phyloP scores from a whole-genome alignment of 2,888 invertebrate species.

The Cenopis cana region DNA sequence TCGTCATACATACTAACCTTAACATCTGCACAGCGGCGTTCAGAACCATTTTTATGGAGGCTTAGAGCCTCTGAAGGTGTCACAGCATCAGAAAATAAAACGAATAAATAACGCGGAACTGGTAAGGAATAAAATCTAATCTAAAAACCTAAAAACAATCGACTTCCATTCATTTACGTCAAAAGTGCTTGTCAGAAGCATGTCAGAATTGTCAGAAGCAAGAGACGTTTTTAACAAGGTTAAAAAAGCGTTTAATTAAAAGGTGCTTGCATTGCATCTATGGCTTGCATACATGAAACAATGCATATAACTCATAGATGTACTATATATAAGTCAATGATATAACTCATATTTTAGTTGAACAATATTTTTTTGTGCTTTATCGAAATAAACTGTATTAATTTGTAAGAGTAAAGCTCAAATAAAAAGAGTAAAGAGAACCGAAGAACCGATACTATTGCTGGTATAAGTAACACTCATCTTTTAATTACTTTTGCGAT shows the following conservation, averaged over 20 bases:
- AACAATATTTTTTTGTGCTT: too few species aligned
- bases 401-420: too few species aligned
- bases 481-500: too few species aligned
- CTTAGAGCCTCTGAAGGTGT: conserved; percentile 78
- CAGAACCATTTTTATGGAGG: conserved; percentile 88
- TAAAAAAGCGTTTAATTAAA: background rate
- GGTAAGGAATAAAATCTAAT: conserved; percentile 59
- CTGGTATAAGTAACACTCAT: background rate
- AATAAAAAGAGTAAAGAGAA: background rate
- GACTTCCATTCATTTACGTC: conserved; percentile 55
- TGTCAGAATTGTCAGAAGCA: conserved; percentile 7
- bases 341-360: too few species aligned
- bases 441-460: background rate
- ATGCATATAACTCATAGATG: too few species aligned
- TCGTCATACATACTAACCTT: conserved; percentile 80
- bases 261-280: too few species aligned
- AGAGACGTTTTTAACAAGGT: background rate
- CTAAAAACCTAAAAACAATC: conserved; percentile 82
- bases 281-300: too few species aligned
- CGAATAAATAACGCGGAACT: conserved; percentile 61
- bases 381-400: too few species aligned
- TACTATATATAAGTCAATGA: too few species aligned
- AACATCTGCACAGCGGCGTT: conserved; percentile 91
- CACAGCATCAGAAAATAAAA: conserved; percentile 79
- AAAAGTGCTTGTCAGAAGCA: conserved; percentile 42